phyloP scores from a whole-genome alignment of 1,140 invertebrate species.

The Teleopsis dalmanni region DNA sequence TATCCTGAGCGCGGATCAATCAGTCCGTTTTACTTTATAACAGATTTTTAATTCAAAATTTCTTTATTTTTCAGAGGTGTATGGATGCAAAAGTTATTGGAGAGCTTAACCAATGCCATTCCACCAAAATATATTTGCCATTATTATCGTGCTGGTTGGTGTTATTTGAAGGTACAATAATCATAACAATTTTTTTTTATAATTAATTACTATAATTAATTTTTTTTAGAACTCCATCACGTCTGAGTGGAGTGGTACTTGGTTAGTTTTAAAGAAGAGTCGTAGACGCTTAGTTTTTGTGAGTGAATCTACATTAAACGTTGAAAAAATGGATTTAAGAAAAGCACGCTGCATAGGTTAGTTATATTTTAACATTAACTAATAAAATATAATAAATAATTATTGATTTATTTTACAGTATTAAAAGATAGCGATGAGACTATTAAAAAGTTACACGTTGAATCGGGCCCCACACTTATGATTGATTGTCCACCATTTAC shows the following conservation, averaged over 20 bases:
- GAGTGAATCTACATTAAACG: constrained; percentile 47
- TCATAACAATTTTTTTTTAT: background rate
- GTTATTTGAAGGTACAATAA: constrained; percentile 55
- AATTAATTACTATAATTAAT: background rate
- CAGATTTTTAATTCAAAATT: too few relatives aligned
- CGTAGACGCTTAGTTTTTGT: constrained; percentile 63
- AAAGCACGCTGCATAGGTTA: constrained; percentile 72
- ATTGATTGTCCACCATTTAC: constrained; percentile 58
- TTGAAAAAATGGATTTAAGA: constrained; percentile 63
- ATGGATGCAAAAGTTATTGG: constrained; percentile 63
- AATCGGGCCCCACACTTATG: constrained; percentile 55
- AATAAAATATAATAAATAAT: background rate
- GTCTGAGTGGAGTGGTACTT: constrained; percentile 66
- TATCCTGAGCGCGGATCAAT: too few relatives aligned
- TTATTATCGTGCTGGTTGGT: constrained; percentile 58
- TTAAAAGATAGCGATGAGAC: constrained; percentile 48
- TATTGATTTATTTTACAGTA: constrained; percentile 32
- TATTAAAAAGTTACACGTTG: constrained; percentile 48
- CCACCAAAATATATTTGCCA: constrained; percentile 53
- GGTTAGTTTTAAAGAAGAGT: constrained; percentile 60
- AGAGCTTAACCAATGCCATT: constrained; percentile 54
- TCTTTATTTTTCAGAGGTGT: constrained; percentile 41
- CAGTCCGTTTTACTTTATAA: too few relatives aligned
- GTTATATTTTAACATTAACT: background rate
- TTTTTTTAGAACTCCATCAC: constrained; percentile 51